These are phyloP conservation scores for Cataglyphis cursor DNA, from an alignment of 2,888 invertebrate species.

Conservation along the genomic window DNA sequence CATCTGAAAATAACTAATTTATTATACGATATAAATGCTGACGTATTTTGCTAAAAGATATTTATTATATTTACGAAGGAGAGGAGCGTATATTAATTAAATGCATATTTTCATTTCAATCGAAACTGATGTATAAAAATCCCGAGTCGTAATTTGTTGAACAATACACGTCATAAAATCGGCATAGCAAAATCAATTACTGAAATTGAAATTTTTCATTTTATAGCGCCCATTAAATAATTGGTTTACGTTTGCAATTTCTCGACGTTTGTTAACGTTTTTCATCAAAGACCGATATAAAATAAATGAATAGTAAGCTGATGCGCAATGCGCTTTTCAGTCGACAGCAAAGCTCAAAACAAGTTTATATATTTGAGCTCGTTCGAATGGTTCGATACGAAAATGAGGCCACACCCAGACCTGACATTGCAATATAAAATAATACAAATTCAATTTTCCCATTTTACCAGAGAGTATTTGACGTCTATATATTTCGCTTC, in stretches of 20 bases:
- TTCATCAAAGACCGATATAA: slow-evolving; percentile 66
- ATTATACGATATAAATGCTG: neutral
- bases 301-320: slow-evolving; percentile 65
- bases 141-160: neutral
- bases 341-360: slow-evolving; percentile 60
- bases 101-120: slow-evolving; percentile 6
- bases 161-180: slow-evolving; percentile 21
- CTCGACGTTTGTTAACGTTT: slow-evolving; percentile 43
- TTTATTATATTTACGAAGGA: neutral
- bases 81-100: neutral
- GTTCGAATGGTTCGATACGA: slow-evolving; percentile 61
- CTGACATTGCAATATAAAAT: slow-evolving; percentile 59
- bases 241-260: slow-evolving; percentile 68
- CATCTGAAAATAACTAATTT: neutral
- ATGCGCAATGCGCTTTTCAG: slow-evolving; percentile 62
- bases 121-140: neutral
- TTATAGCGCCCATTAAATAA: slow-evolving; percentile 38
- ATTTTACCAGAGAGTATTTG: slow-evolving; percentile 41
- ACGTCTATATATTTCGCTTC: slow-evolving; percentile 23
- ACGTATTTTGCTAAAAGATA: neutral
- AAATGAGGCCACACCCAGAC: slow-evolving; percentile 58
- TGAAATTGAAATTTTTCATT: slow-evolving; percentile 24
- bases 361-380: slow-evolving; percentile 56
- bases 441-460: slow-evolving; percentile 63
- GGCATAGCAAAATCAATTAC: slow-evolving; percentile 29